Base-by-base conservation (phyloP, 1,140 invertebrate species). In the Eciton burchellii region DNA sequence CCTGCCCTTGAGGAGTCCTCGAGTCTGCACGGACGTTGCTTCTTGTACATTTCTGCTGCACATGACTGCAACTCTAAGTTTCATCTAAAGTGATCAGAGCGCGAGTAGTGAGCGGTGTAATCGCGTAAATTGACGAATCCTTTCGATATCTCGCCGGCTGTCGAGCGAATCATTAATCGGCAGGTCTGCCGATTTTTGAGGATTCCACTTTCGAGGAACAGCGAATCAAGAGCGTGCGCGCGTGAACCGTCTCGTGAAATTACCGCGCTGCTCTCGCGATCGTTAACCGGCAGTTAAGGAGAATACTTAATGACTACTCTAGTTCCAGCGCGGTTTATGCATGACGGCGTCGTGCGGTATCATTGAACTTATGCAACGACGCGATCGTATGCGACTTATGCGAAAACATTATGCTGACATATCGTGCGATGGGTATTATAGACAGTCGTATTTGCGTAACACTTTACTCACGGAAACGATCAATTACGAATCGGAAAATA, bases 251-350 rank as follows among this genome's bases (percentile, higher is more conserved):
- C 62, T 68, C 74, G 21, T 68, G 66, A 77, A 77, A 68, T 77
- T 77, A 77, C 54, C 68, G 43, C 62, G 63, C 16, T 68, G 74
- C 68, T 77, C 62, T 56, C 62, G 62, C 62, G 35, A 68, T 77
- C 62, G 74, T 77, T 77, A 77, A 77, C 74, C 14, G 26, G 73
- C 60, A 77, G 74, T 77, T 77, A 77, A 47, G 35, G 21, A 65
- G 74, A 56, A 77, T 77, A 77, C 74, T 56, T 77, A 77, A 77
- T 77, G 47, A 68, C 62, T 6, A 68, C n/a, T 77, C 74, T 45
- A 77, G 62, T 54, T 68, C 43, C 62, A 77, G 26, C 43, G 29
- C 74, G 49, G 29, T 35, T 56, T 77, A 77, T 77, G 49, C 62
- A 41, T 47, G 8, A 54, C 56, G 74, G 29, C 59, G 26, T 77